Evolutionary conservation across 2,113 vertebrate genomes (phyloP).

Genomic region (Chlorodrepanis virens): DNA sequence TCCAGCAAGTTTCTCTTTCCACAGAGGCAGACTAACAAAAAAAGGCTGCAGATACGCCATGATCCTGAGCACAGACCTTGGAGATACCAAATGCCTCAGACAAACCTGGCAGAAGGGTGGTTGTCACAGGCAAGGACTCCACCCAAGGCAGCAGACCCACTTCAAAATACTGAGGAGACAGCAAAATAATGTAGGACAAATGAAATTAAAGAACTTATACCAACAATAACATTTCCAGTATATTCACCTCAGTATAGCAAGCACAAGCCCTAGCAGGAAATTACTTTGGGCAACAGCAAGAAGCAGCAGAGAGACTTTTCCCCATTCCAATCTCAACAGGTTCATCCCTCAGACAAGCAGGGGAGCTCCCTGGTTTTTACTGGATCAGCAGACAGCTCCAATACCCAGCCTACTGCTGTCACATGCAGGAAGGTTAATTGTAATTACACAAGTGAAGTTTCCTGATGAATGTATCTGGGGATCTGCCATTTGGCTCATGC

Average conservation of each 20-base stretch:
- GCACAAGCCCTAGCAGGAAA: not conserved
- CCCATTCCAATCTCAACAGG: not conserved
- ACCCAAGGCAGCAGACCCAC: not conserved
- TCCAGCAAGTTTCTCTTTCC: not conserved
- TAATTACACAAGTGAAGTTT: not conserved
- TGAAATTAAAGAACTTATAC: not conserved
- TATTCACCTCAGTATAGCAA: not conserved
- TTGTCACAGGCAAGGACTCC: not conserved
- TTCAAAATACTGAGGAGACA: not conserved
- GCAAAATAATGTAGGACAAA: not conserved
- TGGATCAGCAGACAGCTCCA: not conserved
- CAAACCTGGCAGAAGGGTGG: fast-evolving
- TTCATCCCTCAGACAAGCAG: not conserved
- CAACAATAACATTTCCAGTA: not conserved
- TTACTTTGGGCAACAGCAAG: not conserved
- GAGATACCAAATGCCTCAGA: not conserved
- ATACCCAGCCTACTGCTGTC: not conserved
- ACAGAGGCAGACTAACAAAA: not conserved
- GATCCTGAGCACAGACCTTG: not conserved
- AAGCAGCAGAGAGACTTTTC: not conserved
- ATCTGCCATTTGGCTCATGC: not conserved
- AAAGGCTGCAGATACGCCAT: not conserved
- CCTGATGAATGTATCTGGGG: not conserved
- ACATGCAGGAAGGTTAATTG: not conserved
- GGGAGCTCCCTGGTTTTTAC: not conserved